Percentiles rank a stretch among this genome's conserved stretches.
Evolutionary conservation across 2,888 invertebrate species (phyloP).

Genomic region (Drosophila bunnanda): DNA sequence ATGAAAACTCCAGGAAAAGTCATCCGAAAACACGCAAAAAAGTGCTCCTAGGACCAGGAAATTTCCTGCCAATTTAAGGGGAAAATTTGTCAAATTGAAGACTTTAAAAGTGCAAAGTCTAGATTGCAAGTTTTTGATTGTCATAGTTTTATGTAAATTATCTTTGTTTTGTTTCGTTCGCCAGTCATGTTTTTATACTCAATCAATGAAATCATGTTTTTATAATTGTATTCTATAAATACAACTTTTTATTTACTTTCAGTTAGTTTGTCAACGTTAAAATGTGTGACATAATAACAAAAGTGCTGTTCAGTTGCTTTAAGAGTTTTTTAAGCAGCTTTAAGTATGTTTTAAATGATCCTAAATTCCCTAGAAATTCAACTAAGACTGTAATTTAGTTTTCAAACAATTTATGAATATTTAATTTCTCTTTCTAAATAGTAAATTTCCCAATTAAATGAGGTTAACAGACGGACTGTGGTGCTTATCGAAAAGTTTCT

Average conservation of each 20-base stretch:
- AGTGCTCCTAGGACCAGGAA: too few relatives aligned
- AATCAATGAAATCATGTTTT: neutral
- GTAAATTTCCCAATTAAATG: neutral
- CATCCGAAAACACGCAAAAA: neutral
- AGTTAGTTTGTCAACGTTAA: too few relatives aligned
- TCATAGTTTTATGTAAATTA: neutral
- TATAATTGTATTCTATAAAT: neutral
- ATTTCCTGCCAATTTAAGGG: neutral
- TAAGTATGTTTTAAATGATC: too few relatives aligned
- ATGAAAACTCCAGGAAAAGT: neutral
- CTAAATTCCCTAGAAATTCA: neutral
- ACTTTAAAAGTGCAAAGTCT: neutral
- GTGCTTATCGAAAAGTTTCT: neutral
- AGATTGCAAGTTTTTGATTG: neutral
- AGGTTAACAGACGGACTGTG: neutral
- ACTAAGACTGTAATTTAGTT: neutral
- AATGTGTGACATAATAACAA: too few relatives aligned
- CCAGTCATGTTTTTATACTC: neutral
- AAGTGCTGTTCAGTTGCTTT: neutral
- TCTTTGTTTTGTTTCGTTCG: neutral
- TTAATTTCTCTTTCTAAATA: neutral
- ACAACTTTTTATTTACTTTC: too few relatives aligned
- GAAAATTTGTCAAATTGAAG: slow-evolving; percentile 2
- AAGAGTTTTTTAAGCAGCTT: too few relatives aligned
- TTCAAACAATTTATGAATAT: neutral